Evolutionary conservation across 1,140 invertebrate genomes (phyloP).

Genomic region (Panagrolaimus sp.): DNA sequence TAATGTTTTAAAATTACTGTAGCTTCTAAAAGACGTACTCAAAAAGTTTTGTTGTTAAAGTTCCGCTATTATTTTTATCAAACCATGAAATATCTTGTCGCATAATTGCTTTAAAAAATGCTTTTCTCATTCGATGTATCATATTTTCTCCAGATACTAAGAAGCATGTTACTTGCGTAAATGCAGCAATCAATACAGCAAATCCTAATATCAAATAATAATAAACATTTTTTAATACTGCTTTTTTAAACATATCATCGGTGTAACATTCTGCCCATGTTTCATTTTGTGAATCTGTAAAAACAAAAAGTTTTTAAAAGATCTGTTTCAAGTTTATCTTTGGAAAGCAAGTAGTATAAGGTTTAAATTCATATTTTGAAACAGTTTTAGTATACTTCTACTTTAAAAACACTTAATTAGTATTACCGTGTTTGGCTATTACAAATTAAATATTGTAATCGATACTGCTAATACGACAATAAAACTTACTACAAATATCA

Average conservation of each 20-base stretch:
- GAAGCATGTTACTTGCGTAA: conserved; percentile 47
- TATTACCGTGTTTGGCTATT: too few relatives aligned
- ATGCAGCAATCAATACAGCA: conserved; percentile 4
- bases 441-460: too few relatives aligned
- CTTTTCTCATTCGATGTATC: conserved; percentile 68
- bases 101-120: conserved; percentile 70
- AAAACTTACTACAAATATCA: too few relatives aligned
- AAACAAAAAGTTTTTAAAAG: not conserved
- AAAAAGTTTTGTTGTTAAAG: conserved; percentile 77
- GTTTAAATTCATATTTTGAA: too few relatives aligned
- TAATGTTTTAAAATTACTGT: not conserved
- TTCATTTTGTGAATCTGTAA: not conserved
- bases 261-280: not conserved
- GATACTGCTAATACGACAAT: too few relatives aligned
- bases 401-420: too few relatives aligned
- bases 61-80: conserved; percentile 75
- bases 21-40: conserved; percentile 60
- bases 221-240: conserved; percentile 15
- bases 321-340: too few relatives aligned
- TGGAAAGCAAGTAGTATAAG: too few relatives aligned
- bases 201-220: conserved; percentile 9
- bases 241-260: not conserved
- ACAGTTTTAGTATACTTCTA: too few relatives aligned
- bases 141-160: conserved; percentile 62
- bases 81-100: conserved; percentile 86